phyloP scores from a whole-genome alignment of 2,113 vertebrate genomes.

The Clarias gariepinus region DNA sequence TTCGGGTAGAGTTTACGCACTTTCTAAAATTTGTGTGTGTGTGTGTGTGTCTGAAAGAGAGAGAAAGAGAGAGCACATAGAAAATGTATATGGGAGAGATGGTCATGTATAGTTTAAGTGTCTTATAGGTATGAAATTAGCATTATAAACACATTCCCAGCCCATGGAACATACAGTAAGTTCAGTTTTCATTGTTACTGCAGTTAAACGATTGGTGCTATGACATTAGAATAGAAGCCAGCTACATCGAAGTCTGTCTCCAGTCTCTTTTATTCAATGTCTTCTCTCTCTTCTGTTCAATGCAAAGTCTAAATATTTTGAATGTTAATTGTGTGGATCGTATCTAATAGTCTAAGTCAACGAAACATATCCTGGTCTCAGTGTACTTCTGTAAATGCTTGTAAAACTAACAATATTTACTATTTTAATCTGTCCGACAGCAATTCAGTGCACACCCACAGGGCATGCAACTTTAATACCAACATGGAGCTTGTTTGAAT shows the following conservation, averaged over 20 bases:
- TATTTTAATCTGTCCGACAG: background rate
- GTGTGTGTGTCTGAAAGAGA: constrained; percentile 39
- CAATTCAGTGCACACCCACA: background rate
- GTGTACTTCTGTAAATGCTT: constrained; percentile 5
- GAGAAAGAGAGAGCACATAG: constrained; percentile 48
- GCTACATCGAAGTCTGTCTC: constrained; percentile 25
- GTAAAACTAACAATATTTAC: constrained; percentile 18
- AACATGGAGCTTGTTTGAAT: background rate
- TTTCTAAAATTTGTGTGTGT: constrained; percentile 42
- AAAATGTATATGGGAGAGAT: constrained; percentile 25
- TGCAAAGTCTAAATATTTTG: background rate
- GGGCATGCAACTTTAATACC: background rate
- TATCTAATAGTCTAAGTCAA: constrained; percentile 16
- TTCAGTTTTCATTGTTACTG: constrained; percentile 8
- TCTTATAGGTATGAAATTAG: constrained; percentile 24
- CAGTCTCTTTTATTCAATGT: background rate
- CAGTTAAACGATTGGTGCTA: constrained; percentile 36
- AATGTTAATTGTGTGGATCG: background rate
- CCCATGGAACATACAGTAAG: background rate
- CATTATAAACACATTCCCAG: constrained; percentile 26
- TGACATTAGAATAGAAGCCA: constrained; percentile 42
- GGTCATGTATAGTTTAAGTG: constrained; percentile 7
- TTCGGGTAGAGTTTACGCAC: constrained; percentile 45
- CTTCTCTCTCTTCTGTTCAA: constrained; percentile 14
- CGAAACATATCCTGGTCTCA: constrained; percentile 22